Percentiles rank a stretch among this genome's conserved stretches.
These are phyloP conservation scores for Drosophila pseudoobscura DNA, from an alignment of 1,140 invertebrate species.

Conservation along the genomic window DNA sequence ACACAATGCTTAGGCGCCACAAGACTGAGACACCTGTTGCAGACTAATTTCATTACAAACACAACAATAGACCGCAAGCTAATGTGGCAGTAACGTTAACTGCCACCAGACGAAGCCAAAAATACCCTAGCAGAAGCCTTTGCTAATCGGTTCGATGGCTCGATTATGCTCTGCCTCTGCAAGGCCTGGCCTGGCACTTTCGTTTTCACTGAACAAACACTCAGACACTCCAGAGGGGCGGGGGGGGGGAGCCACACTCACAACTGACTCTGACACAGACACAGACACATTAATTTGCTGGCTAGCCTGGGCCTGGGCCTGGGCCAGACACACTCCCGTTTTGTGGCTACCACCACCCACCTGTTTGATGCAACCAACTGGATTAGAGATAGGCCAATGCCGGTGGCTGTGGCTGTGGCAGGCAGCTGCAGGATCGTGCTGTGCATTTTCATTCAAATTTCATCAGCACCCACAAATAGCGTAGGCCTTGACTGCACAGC, in stretches of 20 bases:
- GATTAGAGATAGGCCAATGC: constrained; percentile 52
- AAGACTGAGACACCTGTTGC: constrained; percentile 57
- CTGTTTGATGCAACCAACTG: constrained; percentile 65
- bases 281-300: constrained; percentile 28
- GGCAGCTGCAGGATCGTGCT: constrained; percentile 12
- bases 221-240: background rate
- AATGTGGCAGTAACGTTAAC: background rate
- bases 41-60: constrained; percentile 66
- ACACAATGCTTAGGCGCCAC: constrained; percentile 48
- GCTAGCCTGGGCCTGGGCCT: constrained; percentile 26
- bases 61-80: constrained; percentile 50
- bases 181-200: constrained; percentile 60
- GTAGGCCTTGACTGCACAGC: constrained; percentile 27
- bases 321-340: constrained; percentile 19
- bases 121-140: too few species aligned
- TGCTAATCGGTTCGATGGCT: too few species aligned
- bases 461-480: constrained; percentile 47
- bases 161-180: too few species aligned
- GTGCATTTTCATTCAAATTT: constrained; percentile 62
- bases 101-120: too few species aligned
- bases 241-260: background rate
- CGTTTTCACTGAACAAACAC: constrained; percentile 49
- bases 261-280: constrained; percentile 5
- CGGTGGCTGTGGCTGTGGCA: constrained; percentile 13
- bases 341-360: constrained; percentile 45